Conservation (phyloP, 2,888 invertebrate species). For the Ditula angustiorana region DNA sequence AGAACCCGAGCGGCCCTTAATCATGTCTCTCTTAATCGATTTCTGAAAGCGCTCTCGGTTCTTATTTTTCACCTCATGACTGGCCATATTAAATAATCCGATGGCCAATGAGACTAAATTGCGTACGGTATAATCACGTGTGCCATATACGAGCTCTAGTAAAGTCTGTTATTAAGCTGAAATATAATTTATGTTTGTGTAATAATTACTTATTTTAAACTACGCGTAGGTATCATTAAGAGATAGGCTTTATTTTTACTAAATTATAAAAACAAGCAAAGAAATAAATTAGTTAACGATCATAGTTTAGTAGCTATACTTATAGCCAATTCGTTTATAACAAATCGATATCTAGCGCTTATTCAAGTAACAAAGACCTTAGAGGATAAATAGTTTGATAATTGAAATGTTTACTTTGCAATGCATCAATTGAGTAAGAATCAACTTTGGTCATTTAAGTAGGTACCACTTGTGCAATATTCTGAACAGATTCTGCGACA, state of each 20-base stretch:
- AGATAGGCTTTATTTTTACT: too few species aligned
- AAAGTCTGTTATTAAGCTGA: slow-evolving; percentile 44
- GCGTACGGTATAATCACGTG: slow-evolving; percentile 58
- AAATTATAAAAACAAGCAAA: too few species aligned
- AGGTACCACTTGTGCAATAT: neutral
- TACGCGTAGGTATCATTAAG: neutral
- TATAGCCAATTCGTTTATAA: too few species aligned
- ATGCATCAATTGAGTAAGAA: too few species aligned
- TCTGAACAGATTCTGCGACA: slow-evolving; percentile 15
- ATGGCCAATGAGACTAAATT: slow-evolving; percentile 70
- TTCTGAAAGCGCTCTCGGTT: slow-evolving; percentile 68
- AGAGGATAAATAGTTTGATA: too few species aligned
- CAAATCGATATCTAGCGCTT: too few species aligned
- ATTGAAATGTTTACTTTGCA: too few species aligned
- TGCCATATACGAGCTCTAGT: slow-evolving; percentile 51
- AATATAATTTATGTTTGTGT: slow-evolving; percentile 15
- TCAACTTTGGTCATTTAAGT: too few species aligned
- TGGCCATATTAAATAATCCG: slow-evolving; percentile 68
- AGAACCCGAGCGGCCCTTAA: slow-evolving; percentile 66
- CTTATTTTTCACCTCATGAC: slow-evolving; percentile 70
- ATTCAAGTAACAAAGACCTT: too few species aligned
- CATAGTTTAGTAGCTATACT: too few species aligned
- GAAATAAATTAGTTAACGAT: too few species aligned
- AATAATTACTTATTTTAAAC: neutral
- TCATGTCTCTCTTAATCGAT: slow-evolving; percentile 80